Base-by-base conservation (phyloP, 2,113 vertebrate genomes). In the Pungitius pungitius region DNA sequence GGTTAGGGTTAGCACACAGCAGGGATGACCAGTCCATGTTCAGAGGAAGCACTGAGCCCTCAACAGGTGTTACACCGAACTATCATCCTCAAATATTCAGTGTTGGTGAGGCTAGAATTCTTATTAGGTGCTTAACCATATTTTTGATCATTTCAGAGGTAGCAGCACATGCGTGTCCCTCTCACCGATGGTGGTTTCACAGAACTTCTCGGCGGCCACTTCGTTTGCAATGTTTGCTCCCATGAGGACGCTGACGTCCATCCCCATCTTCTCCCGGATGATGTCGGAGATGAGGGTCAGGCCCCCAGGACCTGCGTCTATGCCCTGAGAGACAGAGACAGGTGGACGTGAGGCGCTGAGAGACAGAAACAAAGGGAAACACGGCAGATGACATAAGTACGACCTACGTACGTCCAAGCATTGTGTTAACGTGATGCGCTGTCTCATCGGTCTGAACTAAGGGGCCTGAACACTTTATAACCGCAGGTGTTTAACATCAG, bases 161-260 rank as follows among this genome's bases (percentile, higher is more conserved):
- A 14, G 17, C 17, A 4, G 35, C 6, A 62, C 18, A 30, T 15
- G 18, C 4, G 17, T 35, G 22, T 30, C 59, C 17, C 37, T 67
- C 80, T 94, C 89, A 98, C 96, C 96, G 18, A 97, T 97, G 59
- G 96, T 98, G 54, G 95, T 97, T 93, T 98, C 96, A 64, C 96
- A 98, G 92, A 98, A 98, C 80, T 97, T 96, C 83, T 95, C 96
- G 0, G 95, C 96, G 1, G 96, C 96, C 57, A 98, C 96, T 82
- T 97, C 96, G 1, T 91, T 97, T 87, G 96, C 96, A 55, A 98
- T 96, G 90, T 98, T 98, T 73, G 96, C 96, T 43, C 96, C 96
- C 96, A 98, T 98, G 67, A 98, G 88, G 76, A 98, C 96, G 15
- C 96, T 97, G 86, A 97, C 94, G 68, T 97, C 96, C 26, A 98